These are phyloP conservation scores for Manduca sexta DNA, from an alignment of 1,140 invertebrate genomes.

Conservation along the genomic window DNA sequence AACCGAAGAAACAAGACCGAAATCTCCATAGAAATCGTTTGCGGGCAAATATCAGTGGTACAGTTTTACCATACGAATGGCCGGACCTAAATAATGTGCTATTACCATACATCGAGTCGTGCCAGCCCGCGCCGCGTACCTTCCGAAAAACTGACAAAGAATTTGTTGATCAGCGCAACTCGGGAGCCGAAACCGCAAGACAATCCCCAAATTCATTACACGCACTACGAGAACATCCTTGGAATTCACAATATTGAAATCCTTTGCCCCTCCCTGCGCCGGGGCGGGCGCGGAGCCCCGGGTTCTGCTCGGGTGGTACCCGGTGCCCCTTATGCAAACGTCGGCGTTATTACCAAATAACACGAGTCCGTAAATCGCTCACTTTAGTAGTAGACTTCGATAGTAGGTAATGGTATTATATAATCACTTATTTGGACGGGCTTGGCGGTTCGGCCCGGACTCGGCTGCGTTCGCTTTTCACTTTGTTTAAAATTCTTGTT, in stretches of 20 bases:
- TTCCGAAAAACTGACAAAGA: slow-evolving; percentile 29
- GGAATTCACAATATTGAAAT: slow-evolving; percentile 72
- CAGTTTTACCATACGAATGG: slow-evolving; percentile 68
- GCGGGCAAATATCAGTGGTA: slow-evolving; percentile 59
- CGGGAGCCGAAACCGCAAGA: slow-evolving; percentile 59
- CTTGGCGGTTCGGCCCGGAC: too few relatives aligned
- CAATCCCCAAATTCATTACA: slow-evolving; percentile 70
- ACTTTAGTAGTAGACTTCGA: slow-evolving; percentile 13
- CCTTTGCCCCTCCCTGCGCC: slow-evolving; percentile 26
- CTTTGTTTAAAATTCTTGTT: too few relatives aligned
- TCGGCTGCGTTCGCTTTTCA: too few relatives aligned
- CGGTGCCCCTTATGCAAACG: slow-evolving; percentile 28
- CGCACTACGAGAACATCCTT: slow-evolving; percentile 54
- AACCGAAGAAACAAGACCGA: slow-evolving; percentile 59
- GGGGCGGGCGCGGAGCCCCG: neutral
- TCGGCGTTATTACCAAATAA: slow-evolving; percentile 43
- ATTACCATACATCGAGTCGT: slow-evolving; percentile 66
- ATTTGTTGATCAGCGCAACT: slow-evolving; percentile 23
- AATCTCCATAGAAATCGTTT: slow-evolving; percentile 69
- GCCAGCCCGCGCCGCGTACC: slow-evolving; percentile 46
- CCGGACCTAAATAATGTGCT: slow-evolving; percentile 65
- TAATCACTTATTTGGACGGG: too few relatives aligned
- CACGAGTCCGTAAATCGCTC: slow-evolving; percentile 36
- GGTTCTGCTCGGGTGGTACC: neutral
- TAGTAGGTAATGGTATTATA: too few relatives aligned